phyloP scores from a whole-genome alignment of 2,888 invertebrate species.

The Sthenelais limicola region DNA sequence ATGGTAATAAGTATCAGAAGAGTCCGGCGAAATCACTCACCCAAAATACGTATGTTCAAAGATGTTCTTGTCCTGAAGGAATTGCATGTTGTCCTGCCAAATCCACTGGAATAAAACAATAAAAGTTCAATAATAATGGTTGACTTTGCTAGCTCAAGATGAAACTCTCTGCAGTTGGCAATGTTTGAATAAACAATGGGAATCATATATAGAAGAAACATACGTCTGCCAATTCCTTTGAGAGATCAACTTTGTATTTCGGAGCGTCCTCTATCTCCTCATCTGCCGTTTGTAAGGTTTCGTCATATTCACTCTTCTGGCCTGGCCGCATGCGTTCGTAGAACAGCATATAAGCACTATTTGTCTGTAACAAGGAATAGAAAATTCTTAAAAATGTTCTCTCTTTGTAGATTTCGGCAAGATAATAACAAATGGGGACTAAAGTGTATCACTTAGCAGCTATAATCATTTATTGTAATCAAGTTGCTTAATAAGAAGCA shows the following conservation, averaged over 20 bases:
- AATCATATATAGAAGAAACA: slow-evolving; percentile 22
- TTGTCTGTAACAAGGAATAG: slow-evolving; percentile 78
- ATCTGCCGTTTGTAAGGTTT: slow-evolving; percentile 52
- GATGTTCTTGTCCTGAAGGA: slow-evolving; percentile 94
- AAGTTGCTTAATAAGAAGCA: too few species aligned
- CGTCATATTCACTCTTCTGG: slow-evolving; percentile 30
- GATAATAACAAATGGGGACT: too few species aligned
- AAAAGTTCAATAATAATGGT: not conserved
- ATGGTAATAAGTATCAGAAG: too few species aligned
- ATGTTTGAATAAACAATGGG: too few species aligned
- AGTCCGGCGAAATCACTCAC: too few species aligned
- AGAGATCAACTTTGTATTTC: slow-evolving; percentile 76
- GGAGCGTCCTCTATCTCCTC: slow-evolving; percentile 62
- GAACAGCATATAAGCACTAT: slow-evolving; percentile 97
- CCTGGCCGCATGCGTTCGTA: slow-evolving; percentile 80
- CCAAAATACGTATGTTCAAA: slow-evolving; percentile 96
- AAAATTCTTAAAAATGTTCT: too few species aligned
- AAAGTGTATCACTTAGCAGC: too few species aligned
- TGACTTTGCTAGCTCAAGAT: too few species aligned
- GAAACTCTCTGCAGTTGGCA: too few species aligned
- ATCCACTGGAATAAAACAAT: slow-evolving; percentile 80
- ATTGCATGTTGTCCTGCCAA: slow-evolving; percentile 97
- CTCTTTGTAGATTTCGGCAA: too few species aligned
- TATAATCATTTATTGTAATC: too few species aligned
- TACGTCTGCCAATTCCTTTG: slow-evolving; percentile 84